Evolutionary conservation across 2,797 vertebrate species (phyloP).

Genomic region (Alcedo atthis): DNA sequence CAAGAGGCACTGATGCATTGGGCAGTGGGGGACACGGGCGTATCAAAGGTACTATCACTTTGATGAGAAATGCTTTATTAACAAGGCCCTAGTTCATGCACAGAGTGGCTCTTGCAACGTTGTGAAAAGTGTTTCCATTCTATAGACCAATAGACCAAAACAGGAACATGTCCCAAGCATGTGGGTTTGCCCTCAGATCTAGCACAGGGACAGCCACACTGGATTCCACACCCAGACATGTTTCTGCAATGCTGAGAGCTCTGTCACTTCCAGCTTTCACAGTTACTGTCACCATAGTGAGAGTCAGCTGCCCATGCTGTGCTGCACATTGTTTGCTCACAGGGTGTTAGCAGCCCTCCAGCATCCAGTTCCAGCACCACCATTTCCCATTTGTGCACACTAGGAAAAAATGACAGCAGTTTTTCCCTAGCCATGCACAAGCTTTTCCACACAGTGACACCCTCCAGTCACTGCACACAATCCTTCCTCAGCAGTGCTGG

Average conservation of each 20-base stretch:
- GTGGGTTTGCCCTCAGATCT: background rate
- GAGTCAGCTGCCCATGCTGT: background rate
- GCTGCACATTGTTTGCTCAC: rapidly evolving
- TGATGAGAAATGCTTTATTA: background rate
- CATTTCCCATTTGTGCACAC: background rate
- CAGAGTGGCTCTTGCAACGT: background rate
- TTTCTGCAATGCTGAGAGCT: background rate
- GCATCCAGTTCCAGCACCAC: background rate
- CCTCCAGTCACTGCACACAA: background rate
- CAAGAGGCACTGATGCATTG: background rate
- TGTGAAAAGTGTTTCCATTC: background rate
- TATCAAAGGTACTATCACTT: background rate
- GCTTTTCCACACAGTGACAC: background rate
- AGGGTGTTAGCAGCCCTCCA: background rate
- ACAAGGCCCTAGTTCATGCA: background rate
- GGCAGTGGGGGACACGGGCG: background rate
- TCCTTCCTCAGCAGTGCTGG: background rate
- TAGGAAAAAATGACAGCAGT: rapidly evolving
- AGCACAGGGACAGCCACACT: rapidly evolving
- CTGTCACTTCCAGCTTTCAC: background rate
- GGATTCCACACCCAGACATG: background rate
- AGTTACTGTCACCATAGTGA: rapidly evolving
- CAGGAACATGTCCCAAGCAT: background rate
- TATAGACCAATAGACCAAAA: background rate
- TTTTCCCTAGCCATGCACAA: background rate